phyloP scores from a whole-genome alignment of 2,797 vertebrate species.

The Sylvilagus floridanus region DNA sequence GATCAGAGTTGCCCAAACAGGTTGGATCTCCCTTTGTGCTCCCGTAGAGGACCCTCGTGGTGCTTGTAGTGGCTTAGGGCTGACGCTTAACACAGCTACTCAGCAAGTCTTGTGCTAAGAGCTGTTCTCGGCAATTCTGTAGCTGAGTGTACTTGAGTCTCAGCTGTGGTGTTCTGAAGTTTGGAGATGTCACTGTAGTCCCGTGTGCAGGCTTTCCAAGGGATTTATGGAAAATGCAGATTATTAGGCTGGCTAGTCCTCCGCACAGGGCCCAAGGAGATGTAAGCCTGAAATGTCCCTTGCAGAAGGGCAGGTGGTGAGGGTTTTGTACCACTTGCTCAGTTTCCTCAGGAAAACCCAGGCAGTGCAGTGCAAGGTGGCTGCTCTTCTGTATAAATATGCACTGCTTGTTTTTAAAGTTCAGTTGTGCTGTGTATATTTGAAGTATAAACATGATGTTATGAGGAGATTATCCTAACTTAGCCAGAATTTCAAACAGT shows the following conservation, averaged over 20 bases:
- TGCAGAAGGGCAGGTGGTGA: rapidly evolving
- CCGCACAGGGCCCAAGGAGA: neutral
- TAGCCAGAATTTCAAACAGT: too few species aligned
- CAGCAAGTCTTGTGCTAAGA: neutral
- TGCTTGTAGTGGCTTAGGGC: neutral
- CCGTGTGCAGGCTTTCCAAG: too few species aligned
- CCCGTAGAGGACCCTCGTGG: neutral
- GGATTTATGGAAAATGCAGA: too few species aligned
- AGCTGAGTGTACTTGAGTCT: neutral
- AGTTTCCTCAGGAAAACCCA: neutral
- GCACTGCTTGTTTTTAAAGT: too few species aligned
- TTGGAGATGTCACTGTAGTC: neutral
- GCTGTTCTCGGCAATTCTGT: neutral
- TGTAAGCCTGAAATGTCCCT: neutral
- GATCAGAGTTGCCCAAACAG: neutral
- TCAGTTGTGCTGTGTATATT: too few species aligned
- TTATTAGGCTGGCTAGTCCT: neutral
- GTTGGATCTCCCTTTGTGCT: neutral
- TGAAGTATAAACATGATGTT: too few species aligned
- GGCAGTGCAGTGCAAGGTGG: neutral
- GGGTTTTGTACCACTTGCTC: neutral
- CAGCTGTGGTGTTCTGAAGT: neutral
- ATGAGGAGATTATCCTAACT: too few species aligned
- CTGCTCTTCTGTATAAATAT: neutral
- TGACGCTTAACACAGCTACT: neutral